A percentile compares a stretch with the other conserved stretches of the same genome.
These are phyloP conservation scores for Apomyelois bistriatella DNA, from an alignment of 2,888 invertebrate genomes.

Conservation along the genomic window DNA sequence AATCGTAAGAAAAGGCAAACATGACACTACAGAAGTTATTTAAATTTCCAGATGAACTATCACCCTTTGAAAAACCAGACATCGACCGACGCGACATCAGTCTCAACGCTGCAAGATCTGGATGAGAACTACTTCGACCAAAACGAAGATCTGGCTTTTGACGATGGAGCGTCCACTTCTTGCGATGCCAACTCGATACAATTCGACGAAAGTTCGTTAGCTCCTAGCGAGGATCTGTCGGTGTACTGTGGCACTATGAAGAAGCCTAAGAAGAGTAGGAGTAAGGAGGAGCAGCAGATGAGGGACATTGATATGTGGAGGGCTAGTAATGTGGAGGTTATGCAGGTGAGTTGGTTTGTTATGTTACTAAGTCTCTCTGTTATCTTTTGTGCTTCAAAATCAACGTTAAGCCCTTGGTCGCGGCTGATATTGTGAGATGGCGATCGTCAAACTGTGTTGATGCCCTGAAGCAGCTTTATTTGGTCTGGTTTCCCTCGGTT, in stretches of 20 bases:
- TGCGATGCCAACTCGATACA: conserved; percentile 57
- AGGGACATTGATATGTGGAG: conserved; percentile 68
- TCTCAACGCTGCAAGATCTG: conserved; percentile 42
- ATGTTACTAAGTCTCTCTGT: no score
- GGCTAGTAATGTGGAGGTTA: conserved; percentile 62
- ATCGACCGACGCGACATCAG: conserved; percentile 46
- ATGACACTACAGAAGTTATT: no score
- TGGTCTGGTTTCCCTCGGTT: no score
- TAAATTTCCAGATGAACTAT: conserved; percentile 42
- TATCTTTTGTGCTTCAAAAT: no score
- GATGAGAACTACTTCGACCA: conserved; percentile 36
- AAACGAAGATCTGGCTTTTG: conserved; percentile 31
- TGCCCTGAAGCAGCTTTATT: no score
- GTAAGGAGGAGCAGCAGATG: conserved; percentile 43
- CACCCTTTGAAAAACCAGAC: conserved; percentile 42
- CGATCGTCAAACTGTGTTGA: no score
- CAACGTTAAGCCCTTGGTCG: no score
- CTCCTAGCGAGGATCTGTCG: conserved; percentile 55
- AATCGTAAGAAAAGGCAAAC: no score
- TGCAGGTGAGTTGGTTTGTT: conserved; percentile 43
- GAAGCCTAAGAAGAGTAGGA: conserved; percentile 51
- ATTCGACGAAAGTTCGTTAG: conserved; percentile 53
- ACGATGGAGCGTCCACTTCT: conserved; percentile 54
- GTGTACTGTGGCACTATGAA: conserved; percentile 57
- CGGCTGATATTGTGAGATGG: no score